These are phyloP conservation scores for Nannoperca obscura DNA, from an alignment of 2,797 vertebrate species.

Conservation along the genomic window DNA sequence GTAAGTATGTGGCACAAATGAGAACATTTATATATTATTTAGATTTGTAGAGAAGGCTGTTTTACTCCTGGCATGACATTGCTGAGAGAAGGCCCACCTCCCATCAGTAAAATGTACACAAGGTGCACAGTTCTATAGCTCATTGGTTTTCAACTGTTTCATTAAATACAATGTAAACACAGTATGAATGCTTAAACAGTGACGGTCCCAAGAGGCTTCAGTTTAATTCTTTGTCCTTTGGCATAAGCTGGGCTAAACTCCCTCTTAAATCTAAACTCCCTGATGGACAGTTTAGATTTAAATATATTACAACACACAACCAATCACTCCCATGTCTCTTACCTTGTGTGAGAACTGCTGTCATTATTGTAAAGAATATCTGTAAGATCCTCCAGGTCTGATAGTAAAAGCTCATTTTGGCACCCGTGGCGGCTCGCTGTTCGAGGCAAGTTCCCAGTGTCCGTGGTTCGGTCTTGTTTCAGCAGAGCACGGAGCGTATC, in stretches of 20 bases:
- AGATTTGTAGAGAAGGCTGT: slow-evolving; percentile 30
- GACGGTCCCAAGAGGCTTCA: slow-evolving; percentile 4
- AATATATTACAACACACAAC: not conserved
- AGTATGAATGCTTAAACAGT: slow-evolving; percentile 1
- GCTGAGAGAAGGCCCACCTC: slow-evolving; percentile 15
- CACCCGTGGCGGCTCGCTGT: slow-evolving; percentile 62
- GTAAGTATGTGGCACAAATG: slow-evolving; percentile 64
- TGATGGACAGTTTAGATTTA: not conserved
- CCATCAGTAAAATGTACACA: slow-evolving; percentile 17
- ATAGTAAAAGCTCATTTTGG: slow-evolving; percentile 80
- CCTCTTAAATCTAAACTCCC: not conserved
- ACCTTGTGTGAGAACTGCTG: slow-evolving; percentile 81
- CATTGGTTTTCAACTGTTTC: slow-evolving; percentile 19
- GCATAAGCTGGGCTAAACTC: not conserved
- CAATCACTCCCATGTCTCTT: slow-evolving; percentile 46
- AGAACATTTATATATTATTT: slow-evolving; percentile 69
- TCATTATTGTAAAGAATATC: slow-evolving; percentile 74
- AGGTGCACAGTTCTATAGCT: slow-evolving; percentile 6
- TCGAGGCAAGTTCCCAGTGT: slow-evolving; percentile 69
- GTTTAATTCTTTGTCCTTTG: slow-evolving; percentile 26
- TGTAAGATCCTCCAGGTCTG: slow-evolving; percentile 77
- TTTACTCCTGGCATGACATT: slow-evolving; percentile 30
- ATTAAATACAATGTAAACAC: slow-evolving; percentile 11
- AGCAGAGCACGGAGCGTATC: slow-evolving; percentile 39
- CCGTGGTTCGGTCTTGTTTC: slow-evolving; percentile 51